These are phyloP conservation scores for Cyanocitta stelleri DNA, from an alignment of 2,113 vertebrate species.

Conservation along the genomic window DNA sequence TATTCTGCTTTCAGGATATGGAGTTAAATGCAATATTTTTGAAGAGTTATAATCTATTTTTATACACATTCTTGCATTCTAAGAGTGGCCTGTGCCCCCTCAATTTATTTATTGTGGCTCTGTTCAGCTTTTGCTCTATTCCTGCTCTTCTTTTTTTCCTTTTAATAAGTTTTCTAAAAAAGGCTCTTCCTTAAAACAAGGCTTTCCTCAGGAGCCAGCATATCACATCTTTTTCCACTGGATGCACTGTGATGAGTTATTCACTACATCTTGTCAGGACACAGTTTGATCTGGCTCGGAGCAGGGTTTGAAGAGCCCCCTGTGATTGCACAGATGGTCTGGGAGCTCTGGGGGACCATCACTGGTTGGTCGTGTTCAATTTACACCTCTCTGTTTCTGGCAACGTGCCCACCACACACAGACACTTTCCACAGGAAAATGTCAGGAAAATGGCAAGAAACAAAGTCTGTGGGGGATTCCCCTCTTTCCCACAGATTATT, in stretches of 20 bases:
- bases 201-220: background rate
- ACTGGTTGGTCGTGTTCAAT: rapidly evolving
- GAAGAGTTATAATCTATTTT: background rate
- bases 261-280: background rate
- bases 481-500: background rate
- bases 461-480: rapidly evolving
- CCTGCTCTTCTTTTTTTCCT: background rate
- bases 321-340: background rate
- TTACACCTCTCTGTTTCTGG: background rate
- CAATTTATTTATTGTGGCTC: background rate
- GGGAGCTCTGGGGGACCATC: background rate
- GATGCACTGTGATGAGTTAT: background rate
- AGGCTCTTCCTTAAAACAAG: background rate
- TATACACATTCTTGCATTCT: background rate
- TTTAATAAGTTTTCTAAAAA: background rate
- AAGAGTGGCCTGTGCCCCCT: background rate
- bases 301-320: background rate
- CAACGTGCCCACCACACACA: background rate
- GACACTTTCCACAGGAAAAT: background rate
- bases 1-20: background rate
- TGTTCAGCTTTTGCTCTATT: background rate
- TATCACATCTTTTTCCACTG: background rate
- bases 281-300: background rate
- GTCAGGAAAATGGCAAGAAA: background rate
- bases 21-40: background rate